Conservation (phyloP, 2,113 vertebrate species). For the Vanacampus margaritifer region DNA sequence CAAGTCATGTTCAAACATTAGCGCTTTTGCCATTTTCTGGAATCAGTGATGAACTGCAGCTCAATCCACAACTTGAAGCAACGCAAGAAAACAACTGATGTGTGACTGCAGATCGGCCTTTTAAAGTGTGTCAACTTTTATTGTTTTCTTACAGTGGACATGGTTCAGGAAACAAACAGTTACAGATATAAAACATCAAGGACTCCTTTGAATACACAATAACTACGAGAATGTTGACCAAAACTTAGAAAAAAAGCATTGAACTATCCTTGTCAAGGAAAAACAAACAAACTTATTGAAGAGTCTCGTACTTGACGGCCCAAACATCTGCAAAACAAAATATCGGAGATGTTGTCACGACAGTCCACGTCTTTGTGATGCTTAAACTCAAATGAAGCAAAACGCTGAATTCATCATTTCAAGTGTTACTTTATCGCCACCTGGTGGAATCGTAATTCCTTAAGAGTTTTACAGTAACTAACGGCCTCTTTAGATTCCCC, state of each 20-base stretch:
- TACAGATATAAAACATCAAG: slow-evolving; percentile 59
- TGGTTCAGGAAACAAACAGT: slow-evolving; percentile 46
- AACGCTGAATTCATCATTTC: neutral
- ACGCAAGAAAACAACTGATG: neutral
- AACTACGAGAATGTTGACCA: slow-evolving; percentile 18
- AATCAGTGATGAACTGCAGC: neutral
- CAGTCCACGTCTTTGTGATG: neutral
- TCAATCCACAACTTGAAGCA: neutral
- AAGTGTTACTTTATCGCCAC: too few relatives aligned
- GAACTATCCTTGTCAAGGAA: slow-evolving; percentile 8
- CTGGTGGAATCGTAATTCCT: too few relatives aligned
- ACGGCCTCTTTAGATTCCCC: too few relatives aligned
- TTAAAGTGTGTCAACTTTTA: slow-evolving; percentile 48
- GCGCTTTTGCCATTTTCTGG: neutral
- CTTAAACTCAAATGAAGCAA: neutral
- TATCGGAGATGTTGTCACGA: slow-evolving; percentile 8
- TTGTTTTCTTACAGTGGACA: slow-evolving; percentile 46
- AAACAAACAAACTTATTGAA: slow-evolving; percentile 3
- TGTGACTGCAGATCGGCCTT: neutral
- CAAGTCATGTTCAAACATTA: too few relatives aligned
- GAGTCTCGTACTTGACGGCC: slow-evolving; percentile 38
- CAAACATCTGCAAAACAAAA: slow-evolving; percentile 44
- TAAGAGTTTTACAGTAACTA: too few relatives aligned
- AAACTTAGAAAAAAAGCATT: slow-evolving; percentile 11
- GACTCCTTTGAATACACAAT: slow-evolving; percentile 10